Percentiles rank a stretch among this genome's conserved stretches.
Conservation (phyloP, 2,797 vertebrate species). For the Danio kyathit region DNA sequence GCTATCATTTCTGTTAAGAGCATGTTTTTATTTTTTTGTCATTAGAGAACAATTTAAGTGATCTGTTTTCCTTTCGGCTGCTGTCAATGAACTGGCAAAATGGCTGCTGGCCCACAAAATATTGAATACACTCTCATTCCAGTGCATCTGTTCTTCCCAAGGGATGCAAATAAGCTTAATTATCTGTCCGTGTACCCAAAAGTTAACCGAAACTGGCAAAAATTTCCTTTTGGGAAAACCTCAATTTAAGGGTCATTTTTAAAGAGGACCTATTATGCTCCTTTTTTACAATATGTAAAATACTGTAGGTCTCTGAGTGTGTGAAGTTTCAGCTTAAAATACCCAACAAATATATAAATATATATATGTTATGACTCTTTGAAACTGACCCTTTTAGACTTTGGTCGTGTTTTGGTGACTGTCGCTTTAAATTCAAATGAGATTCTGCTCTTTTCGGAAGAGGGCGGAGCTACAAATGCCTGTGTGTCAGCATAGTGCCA, state of each 20-base stretch:
- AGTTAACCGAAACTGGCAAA: background rate
- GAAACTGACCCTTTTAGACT: no score
- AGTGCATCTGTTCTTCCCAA: background rate
- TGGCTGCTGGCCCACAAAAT: background rate
- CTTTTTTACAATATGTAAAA: no score
- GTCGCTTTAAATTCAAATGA: no score
- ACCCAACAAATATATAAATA: no score
- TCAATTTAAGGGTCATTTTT: background rate
- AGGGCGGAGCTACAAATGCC: no score
- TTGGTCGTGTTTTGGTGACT: no score
- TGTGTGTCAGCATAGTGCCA: no score
- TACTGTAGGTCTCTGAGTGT: no score
- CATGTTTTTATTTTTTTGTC: conserved; percentile 13
- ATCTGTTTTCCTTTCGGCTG: background rate
- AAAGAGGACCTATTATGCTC: no score
- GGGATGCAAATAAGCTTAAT: background rate
- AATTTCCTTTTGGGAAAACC: background rate
- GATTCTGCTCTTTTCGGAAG: no score
- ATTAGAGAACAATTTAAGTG: conserved; percentile 33
- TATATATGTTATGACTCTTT: no score
- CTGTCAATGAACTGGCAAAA: conserved; percentile 14
- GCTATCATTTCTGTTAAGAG: conserved; percentile 19
- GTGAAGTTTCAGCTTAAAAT: no score
- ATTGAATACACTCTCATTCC: background rate
- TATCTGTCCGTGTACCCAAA: background rate